Percentiles rank a stretch among this genome's conserved stretches.
Conservation (phyloP, 2,797 vertebrate genomes). For the Falco rusticolus region DNA sequence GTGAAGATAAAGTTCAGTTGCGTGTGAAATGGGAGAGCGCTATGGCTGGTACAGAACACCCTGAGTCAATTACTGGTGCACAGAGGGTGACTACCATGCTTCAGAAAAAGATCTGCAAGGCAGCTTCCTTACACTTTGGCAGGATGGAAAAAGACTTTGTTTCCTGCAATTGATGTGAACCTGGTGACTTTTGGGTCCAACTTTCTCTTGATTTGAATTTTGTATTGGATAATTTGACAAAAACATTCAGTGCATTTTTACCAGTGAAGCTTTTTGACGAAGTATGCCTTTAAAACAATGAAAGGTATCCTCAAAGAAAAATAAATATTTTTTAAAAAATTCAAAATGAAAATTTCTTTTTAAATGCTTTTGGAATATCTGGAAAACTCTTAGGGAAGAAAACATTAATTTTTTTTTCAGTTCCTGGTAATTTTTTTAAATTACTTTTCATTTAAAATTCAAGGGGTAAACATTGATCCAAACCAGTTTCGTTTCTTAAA, state of each 20-base stretch:
- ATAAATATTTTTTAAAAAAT: not conserved
- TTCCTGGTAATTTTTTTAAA: not conserved
- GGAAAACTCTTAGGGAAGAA: not conserved
- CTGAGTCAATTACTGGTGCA: not conserved
- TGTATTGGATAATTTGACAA: not conserved
- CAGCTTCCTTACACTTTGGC: not conserved
- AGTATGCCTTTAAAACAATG: not conserved
- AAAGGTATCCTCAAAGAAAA: not conserved
- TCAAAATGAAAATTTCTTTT: not conserved
- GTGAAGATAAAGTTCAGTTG: not conserved
- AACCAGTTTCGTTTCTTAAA: not conserved
- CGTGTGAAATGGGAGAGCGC: not conserved
- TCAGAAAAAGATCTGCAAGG: not conserved
- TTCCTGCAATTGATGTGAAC: not conserved
- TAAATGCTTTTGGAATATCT: not conserved
- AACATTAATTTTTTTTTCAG: not conserved
- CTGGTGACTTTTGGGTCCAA: not conserved
- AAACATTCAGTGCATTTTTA: not conserved
- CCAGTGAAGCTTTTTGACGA: not conserved
- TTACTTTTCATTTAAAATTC: not conserved
- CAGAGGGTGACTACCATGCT: not conserved
- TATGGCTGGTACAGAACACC: not conserved
- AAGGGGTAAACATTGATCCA: not conserved
- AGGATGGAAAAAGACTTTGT: not conserved
- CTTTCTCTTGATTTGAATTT: not conserved